Conservation (phyloP, 2,113 vertebrate genomes). For the Picathartes gymnocephalus region DNA sequence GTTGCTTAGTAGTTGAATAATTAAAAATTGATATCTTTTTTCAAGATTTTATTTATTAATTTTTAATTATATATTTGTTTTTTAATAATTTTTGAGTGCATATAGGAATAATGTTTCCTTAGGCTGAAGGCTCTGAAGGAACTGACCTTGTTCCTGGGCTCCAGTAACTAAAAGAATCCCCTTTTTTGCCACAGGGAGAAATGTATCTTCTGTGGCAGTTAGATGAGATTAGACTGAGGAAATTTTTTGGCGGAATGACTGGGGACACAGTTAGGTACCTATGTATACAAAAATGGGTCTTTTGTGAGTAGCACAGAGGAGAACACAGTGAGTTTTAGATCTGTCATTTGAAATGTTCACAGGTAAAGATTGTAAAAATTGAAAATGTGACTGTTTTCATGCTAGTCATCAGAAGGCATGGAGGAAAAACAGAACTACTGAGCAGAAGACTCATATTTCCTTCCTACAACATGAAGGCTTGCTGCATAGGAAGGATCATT, state of each 20-base stretch:
- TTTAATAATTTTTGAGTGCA: neutral
- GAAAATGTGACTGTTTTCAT: neutral
- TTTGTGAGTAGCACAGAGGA: neutral
- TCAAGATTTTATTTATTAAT: neutral
- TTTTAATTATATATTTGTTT: neutral
- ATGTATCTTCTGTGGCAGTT: neutral
- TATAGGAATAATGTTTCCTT: neutral
- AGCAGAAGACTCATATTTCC: neutral
- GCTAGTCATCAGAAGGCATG: neutral
- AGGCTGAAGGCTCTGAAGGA: neutral
- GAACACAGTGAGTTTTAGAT: neutral
- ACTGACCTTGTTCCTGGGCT: neutral
- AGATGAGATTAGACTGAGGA: neutral
- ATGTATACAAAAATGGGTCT: neutral
- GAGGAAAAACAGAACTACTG: neutral
- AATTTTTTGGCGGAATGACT: neutral
- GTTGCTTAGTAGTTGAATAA: neutral
- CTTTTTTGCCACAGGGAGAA: neutral
- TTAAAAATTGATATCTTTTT: neutral
- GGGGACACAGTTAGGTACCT: rapidly evolving
- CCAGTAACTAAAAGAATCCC: neutral
- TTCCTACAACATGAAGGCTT: neutral
- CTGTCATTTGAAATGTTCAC: neutral
- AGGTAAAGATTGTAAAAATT: neutral
- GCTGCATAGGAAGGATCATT: neutral